Evolutionary conservation across 1,140 invertebrate genomes (phyloP).

Genomic region (Ceratina japonica): DNA sequence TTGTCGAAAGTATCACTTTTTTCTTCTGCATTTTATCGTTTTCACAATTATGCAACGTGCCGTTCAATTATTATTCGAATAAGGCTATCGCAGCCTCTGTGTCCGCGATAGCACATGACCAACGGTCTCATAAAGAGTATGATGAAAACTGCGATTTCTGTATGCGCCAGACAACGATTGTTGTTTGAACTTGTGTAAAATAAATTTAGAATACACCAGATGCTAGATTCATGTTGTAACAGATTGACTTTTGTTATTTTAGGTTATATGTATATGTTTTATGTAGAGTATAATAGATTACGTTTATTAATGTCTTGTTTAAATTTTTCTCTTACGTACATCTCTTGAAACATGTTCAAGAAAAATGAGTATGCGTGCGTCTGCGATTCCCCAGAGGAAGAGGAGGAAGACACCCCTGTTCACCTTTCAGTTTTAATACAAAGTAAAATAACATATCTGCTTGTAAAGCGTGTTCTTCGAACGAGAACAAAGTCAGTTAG

Average conservation of each 20-base stretch:
- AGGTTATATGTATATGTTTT: conserved; percentile 24
- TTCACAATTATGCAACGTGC: neutral
- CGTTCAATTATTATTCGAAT: neutral
- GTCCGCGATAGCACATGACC: too few relatives aligned
- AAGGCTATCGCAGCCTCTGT: too few relatives aligned
- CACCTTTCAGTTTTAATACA: neutral
- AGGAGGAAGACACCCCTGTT: neutral
- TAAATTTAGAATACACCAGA: too few relatives aligned
- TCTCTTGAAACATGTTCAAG: neutral
- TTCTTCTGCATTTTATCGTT: neutral
- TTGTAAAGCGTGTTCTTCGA: neutral
- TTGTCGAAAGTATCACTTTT: neutral
- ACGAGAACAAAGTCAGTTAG: neutral
- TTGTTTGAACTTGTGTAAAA: too few relatives aligned
- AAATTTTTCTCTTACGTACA: conserved; percentile 2
- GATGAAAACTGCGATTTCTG: too few relatives aligned
- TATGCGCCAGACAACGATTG: neutral
- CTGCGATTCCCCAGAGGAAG: neutral
- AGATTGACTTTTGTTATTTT: neutral
- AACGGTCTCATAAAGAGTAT: too few relatives aligned
- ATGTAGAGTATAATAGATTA: neutral
- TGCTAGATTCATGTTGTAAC: conserved; percentile 1
- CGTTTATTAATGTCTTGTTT: neutral
- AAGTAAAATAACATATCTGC: conserved; percentile 16
- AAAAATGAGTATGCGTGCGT: neutral